Evolutionary conservation across 2,888 invertebrate species (phyloP).

Genomic region (Machimus rusticus): DNA sequence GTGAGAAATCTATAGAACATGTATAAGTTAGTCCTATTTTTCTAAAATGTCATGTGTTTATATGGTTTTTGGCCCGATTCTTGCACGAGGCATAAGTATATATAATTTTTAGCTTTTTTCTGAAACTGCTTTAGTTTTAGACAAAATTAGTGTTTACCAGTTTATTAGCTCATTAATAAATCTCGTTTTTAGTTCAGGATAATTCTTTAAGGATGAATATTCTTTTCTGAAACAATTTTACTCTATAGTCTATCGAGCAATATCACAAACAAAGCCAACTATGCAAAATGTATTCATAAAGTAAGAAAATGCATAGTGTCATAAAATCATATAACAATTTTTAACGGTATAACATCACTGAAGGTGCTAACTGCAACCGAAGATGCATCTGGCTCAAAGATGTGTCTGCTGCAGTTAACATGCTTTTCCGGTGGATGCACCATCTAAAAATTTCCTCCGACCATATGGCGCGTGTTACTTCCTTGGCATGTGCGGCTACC

Average conservation of each 20-base stretch:
- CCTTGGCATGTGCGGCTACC: background rate
- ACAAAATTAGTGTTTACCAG: too few species aligned
- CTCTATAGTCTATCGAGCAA: background rate
- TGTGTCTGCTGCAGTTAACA: background rate
- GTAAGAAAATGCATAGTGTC: background rate
- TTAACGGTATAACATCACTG: background rate
- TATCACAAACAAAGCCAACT: background rate
- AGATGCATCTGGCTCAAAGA: background rate
- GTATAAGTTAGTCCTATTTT: too few species aligned
- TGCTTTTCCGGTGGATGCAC: background rate
- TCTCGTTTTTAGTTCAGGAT: too few species aligned
- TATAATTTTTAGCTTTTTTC: too few species aligned
- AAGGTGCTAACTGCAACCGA: background rate
- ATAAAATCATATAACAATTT: background rate
- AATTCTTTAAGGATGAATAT: too few species aligned
- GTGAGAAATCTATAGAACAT: too few species aligned
- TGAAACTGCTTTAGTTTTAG: too few species aligned
- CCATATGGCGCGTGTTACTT: background rate
- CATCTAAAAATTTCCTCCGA: background rate
- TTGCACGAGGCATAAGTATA: too few species aligned
- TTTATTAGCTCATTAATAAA: too few species aligned
- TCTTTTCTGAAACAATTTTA: too few species aligned
- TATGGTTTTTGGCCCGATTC: too few species aligned
- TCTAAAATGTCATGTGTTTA: too few species aligned
- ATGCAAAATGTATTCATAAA: background rate